Conservation (phyloP, 2,113 vertebrate species). For the Pyxicephalus adspersus region DNA sequence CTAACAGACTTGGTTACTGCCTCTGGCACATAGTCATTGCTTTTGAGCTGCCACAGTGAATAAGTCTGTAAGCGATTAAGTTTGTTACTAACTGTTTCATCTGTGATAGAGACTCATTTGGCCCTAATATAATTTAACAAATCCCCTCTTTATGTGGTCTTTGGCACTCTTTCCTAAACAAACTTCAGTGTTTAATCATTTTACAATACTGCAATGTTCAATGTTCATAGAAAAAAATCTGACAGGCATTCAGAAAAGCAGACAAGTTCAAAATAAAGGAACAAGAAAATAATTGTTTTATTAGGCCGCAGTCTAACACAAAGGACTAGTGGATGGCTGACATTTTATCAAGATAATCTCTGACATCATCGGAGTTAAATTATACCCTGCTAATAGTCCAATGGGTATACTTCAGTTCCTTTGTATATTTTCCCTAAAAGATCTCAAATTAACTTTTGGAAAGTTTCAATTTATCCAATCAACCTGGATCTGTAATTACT, state of each 20-base stretch:
- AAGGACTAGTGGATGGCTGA: background rate
- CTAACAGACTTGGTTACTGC: too few species aligned
- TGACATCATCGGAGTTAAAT: conserved; percentile 59
- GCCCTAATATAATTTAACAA: conserved; percentile 21
- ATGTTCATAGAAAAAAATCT: conserved; percentile 7
- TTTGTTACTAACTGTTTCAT: conserved; percentile 16
- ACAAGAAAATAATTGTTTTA: conserved; percentile 44
- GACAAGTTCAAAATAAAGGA: conserved; percentile 30
- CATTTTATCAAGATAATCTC: conserved; percentile 57
- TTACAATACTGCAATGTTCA: conserved; percentile 30
- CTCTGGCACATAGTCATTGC: too few species aligned
- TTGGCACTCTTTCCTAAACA: conserved; percentile 31
- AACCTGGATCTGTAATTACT: conserved; percentile 51
- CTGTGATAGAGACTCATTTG: conserved; percentile 13
- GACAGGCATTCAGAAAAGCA: conserved; percentile 12
- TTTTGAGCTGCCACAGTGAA: too few species aligned
- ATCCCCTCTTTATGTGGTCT: conserved; percentile 40
- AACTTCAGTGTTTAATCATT: conserved; percentile 16
- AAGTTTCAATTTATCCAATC: conserved; percentile 60
- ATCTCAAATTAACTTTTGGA: conserved; percentile 55
- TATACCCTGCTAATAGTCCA: conserved; percentile 57
- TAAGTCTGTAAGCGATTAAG: too few species aligned
- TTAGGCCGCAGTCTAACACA: conserved; percentile 21
- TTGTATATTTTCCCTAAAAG: conserved; percentile 61
- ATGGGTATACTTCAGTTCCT: conserved; percentile 58